Percentiles rank a stretch among this genome's conserved stretches.
Conservation (phyloP, 2,888 invertebrate species). For the Chelonus formosanus region DNA sequence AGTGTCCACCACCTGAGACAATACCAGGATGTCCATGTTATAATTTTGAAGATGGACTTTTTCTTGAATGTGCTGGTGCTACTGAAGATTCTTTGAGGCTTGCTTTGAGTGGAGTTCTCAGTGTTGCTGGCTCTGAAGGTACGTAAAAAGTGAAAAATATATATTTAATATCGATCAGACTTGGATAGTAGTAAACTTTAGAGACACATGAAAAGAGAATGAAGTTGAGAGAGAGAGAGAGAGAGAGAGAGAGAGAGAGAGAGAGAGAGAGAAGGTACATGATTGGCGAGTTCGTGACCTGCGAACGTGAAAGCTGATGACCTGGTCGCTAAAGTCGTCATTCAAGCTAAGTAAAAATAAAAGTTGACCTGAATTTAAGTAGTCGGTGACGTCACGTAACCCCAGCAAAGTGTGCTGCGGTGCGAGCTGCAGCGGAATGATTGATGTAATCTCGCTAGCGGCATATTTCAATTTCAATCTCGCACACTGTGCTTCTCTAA, state of each 20-base stretch:
- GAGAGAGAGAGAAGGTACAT: too few relatives aligned
- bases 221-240: too few relatives aligned
- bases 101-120: constrained; percentile 71
- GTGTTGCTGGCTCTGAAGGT: constrained; percentile 72
- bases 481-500: constrained; percentile 24
- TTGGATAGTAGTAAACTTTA: too few relatives aligned
- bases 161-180: constrained; percentile 3
- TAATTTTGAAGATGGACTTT: constrained; percentile 90
- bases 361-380: constrained; percentile 4
- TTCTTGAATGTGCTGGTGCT: constrained; percentile 88
- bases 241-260: too few relatives aligned
- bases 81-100: constrained; percentile 78
- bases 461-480: constrained; percentile 40
- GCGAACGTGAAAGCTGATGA: too few relatives aligned
- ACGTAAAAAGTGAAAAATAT: constrained; percentile 45
- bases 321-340: too few relatives aligned
- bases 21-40: constrained; percentile 90
- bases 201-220: too few relatives aligned
- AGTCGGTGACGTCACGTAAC: constrained; percentile 34
- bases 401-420: constrained; percentile 16
- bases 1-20: constrained; percentile 79
- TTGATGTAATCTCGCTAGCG: constrained; percentile 42
- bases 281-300: too few relatives aligned
- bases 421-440: constrained; percentile 25
- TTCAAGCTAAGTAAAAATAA: constrained; percentile 1